Evolutionary conservation across 2,888 invertebrate species (phyloP).

Genomic region (Heteropelma amictum): DNA sequence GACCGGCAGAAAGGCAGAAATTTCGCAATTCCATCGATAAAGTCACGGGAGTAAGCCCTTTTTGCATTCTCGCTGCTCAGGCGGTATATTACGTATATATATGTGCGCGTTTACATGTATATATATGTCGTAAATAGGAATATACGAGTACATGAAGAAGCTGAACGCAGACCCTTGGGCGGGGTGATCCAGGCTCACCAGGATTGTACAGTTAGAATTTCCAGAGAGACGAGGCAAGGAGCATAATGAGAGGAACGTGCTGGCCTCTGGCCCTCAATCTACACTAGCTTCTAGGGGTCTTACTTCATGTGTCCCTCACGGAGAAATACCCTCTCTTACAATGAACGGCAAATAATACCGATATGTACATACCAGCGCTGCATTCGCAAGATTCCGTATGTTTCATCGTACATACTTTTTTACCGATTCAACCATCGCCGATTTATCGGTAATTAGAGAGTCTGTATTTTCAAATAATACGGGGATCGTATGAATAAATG

Average conservation of each 20-base stretch:
- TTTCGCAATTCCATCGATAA: too few relatives aligned
- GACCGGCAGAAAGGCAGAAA: too few relatives aligned
- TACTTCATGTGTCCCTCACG: slow-evolving; percentile 37
- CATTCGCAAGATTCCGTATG: slow-evolving; percentile 17
- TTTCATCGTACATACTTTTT: too few relatives aligned
- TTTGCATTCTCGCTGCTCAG: too few relatives aligned
- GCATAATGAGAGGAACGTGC: slow-evolving; percentile 74
- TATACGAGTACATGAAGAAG: slow-evolving; percentile 16
- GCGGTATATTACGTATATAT: too few relatives aligned
- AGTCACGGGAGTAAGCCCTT: too few relatives aligned
- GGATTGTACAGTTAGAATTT: slow-evolving; percentile 73
- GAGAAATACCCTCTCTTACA: neutral
- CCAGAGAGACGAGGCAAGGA: slow-evolving; percentile 63
- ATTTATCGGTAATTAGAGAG: too few relatives aligned
- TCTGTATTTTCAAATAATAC: too few relatives aligned
- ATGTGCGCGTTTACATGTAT: too few relatives aligned
- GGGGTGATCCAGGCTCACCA: slow-evolving; percentile 64
- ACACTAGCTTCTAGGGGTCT: slow-evolving; percentile 46
- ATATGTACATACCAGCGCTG: neutral
- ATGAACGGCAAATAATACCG: neutral
- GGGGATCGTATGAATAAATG: too few relatives aligned
- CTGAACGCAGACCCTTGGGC: slow-evolving; percentile 66
- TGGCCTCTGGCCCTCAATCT: slow-evolving; percentile 69
- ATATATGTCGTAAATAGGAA: neutral
- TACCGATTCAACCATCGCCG: too few relatives aligned